Percentiles rank a stretch among this genome's conserved stretches.
Conservation (phyloP, 92 coral and sea anemone genomes). For the Phymanthus crucifer region DNA sequence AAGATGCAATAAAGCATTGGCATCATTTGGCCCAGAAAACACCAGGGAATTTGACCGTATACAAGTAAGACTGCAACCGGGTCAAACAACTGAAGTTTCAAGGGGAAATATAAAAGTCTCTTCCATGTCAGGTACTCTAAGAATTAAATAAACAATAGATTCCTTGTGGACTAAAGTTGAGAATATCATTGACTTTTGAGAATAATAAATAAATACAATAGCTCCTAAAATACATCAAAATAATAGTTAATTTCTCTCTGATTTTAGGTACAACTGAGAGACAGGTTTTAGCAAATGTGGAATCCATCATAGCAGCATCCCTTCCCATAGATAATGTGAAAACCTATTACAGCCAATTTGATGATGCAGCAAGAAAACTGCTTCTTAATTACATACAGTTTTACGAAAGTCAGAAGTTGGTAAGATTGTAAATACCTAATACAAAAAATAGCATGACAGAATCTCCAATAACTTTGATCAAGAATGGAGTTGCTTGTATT, state of each 20-base stretch:
- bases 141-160: neutral
- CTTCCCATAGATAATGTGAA: neutral
- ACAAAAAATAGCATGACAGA: neutral
- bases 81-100: conserved; percentile 17
- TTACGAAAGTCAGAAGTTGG: neutral
- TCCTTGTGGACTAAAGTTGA: neutral
- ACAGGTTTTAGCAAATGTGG: neutral
- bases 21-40: conserved; percentile 19
- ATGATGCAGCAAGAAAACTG: neutral
- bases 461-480: neutral
- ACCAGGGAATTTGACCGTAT: conserved; percentile 4
- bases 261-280: conserved; percentile 3
- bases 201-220: neutral
- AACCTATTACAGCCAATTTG: neutral
- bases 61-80: neutral
- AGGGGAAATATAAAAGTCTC: conserved; percentile 12
- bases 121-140: conserved; percentile 19
- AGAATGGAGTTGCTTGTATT: neutral
- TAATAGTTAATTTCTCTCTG: neutral
- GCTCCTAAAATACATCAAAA: neutral
- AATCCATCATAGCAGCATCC: neutral
- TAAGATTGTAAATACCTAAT: conserved; percentile 1
- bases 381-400: neutral
- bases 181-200: neutral
- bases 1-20: conserved; percentile 3